Percentiles rank a stretch among this genome's conserved stretches.
Evolutionary conservation across 2,113 vertebrate genomes (phyloP).

Genomic region (Pluvianellus socialis): DNA sequence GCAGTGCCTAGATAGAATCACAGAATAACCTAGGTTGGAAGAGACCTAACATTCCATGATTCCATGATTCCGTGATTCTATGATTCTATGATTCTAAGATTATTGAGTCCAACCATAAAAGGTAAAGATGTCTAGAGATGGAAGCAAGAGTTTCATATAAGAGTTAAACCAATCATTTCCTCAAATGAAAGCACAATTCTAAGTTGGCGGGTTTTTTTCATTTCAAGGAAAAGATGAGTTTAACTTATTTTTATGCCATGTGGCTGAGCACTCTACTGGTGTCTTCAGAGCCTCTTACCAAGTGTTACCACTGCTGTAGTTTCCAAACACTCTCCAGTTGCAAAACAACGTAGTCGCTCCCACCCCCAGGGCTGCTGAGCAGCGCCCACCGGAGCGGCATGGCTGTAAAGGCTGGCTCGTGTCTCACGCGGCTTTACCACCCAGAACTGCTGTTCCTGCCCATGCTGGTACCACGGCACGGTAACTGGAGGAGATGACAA

Average conservation of each 20-base stretch:
- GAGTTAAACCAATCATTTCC: not conserved
- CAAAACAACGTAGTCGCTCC: not conserved
- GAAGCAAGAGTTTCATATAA: not conserved
- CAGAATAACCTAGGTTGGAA: too few species aligned
- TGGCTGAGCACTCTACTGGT: not conserved
- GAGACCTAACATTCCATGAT: too few species aligned
- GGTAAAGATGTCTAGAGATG: not conserved
- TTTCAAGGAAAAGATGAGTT: not conserved
- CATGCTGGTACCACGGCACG: accelerated
- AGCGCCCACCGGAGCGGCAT: not conserved
- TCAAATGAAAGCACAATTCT: not conserved
- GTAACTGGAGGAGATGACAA: not conserved
- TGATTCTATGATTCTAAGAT: too few species aligned
- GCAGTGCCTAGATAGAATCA: not conserved
- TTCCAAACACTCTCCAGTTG: not conserved
- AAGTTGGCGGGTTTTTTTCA: not conserved
- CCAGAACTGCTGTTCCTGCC: not conserved
- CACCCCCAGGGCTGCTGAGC: not conserved
- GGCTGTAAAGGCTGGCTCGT: accelerated
- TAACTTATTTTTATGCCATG: not conserved
- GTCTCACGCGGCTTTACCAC: not conserved
- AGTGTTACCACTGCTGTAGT: accelerated
- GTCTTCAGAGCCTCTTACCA: not conserved
- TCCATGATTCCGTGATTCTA: too few species aligned
- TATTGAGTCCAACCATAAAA: too few species aligned